These are phyloP conservation scores for Sebastes iracundus DNA, from an alignment of 2,797 vertebrate genomes.

Conservation along the genomic window DNA sequence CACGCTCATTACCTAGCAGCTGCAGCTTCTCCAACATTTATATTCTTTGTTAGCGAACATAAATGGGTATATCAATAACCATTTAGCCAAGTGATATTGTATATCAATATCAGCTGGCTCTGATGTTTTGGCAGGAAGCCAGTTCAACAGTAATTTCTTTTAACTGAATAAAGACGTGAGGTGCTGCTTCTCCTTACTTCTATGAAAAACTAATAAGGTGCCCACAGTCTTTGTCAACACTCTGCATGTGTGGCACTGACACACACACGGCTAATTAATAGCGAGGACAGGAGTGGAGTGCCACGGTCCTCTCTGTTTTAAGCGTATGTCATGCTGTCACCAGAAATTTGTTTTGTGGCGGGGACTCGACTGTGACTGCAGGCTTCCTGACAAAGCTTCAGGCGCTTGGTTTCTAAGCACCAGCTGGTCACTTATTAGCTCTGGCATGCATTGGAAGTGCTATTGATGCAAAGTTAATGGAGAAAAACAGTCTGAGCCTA, in stretches of 20 bases:
- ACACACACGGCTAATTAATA: slow-evolving; percentile 60
- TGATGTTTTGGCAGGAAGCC: neutral
- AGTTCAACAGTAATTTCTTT: neutral
- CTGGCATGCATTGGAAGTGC: slow-evolving; percentile 55
- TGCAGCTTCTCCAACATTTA: neutral
- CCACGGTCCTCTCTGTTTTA: slow-evolving; percentile 38
- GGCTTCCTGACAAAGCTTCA: slow-evolving; percentile 53
- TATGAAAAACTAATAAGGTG: slow-evolving; percentile 28
- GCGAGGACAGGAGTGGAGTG: slow-evolving; percentile 33
- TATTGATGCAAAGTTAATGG: slow-evolving; percentile 60
- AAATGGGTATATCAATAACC: neutral
- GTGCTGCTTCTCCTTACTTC: neutral
- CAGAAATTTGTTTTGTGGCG: slow-evolving; percentile 54
- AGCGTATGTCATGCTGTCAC: slow-evolving; percentile 59
- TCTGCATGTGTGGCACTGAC: slow-evolving; percentile 3
- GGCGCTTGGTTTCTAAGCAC: slow-evolving; percentile 43
- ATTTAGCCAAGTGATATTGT: neutral
- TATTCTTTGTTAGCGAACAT: neutral
- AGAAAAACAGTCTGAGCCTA: slow-evolving; percentile 48
- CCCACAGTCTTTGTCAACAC: slow-evolving; percentile 25
- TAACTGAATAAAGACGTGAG: neutral
- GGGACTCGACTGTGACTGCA: slow-evolving; percentile 40
- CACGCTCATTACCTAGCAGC: slow-evolving; percentile 1
- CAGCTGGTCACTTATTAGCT: slow-evolving; percentile 72
- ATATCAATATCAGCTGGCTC: neutral